These are phyloP conservation scores for Lomographa bimaculata DNA, from an alignment of 2,888 invertebrate species.

Conservation along the genomic window DNA sequence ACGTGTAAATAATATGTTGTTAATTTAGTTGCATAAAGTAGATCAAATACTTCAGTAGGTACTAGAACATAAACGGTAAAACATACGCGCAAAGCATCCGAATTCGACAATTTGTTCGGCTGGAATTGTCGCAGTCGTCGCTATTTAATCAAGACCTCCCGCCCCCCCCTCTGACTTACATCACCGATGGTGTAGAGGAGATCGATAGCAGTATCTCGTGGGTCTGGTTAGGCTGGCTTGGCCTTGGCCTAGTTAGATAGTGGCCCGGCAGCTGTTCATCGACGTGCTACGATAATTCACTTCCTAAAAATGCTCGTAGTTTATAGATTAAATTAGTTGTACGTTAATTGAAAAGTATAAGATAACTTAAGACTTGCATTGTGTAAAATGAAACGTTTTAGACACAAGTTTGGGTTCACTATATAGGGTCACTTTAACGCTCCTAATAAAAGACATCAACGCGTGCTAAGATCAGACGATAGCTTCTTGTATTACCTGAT, in stretches of 20 bases:
- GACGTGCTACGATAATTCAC: constrained; percentile 58
- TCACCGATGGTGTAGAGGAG: constrained; percentile 34
- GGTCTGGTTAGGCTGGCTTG: constrained; percentile 54
- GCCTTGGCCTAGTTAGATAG: constrained; percentile 76
- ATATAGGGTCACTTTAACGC: too few relatives aligned
- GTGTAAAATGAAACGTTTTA: too few relatives aligned
- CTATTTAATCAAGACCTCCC: constrained; percentile 43
- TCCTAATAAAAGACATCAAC: constrained; percentile 15
- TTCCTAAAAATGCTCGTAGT: constrained; percentile 55
- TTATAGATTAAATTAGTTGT: constrained; percentile 13
- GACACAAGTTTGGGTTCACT: too few relatives aligned
- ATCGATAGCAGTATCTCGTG: constrained; percentile 41
- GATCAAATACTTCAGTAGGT: too few relatives aligned
- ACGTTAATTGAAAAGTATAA: background rate
- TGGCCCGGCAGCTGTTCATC: constrained; percentile 48
- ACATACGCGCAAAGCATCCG: constrained; percentile 33
- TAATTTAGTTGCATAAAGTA: too few relatives aligned
- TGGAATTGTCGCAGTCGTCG: constrained; percentile 41
- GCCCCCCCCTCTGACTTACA: constrained; percentile 35
- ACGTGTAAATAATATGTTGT: too few relatives aligned
- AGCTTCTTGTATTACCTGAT: background rate
- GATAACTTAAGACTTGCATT: too few relatives aligned
- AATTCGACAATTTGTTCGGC: constrained; percentile 54
- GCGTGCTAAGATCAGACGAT: background rate
- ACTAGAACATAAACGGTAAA: background rate